phyloP scores from a whole-genome alignment of 2,888 invertebrate genomes.

The Ischnura elegans region DNA sequence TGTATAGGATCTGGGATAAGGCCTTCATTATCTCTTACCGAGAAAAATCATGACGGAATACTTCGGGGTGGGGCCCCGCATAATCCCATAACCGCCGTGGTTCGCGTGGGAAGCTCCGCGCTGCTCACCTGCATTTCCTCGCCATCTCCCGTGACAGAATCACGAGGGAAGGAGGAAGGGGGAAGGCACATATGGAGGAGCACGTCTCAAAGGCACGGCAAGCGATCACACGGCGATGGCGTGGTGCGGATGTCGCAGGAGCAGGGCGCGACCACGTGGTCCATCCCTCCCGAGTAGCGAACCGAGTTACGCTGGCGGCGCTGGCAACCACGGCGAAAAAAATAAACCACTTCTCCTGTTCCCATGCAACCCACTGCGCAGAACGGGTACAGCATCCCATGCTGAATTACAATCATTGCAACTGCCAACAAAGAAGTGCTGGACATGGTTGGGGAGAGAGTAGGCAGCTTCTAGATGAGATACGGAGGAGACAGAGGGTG shows the following conservation, averaged over 20 bases:
- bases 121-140: neutral
- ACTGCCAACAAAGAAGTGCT: no score
- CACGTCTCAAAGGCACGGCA: slow-evolving; percentile 17
- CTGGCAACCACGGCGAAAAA: neutral
- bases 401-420: no score
- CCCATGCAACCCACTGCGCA: neutral
- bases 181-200: neutral
- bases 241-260: neutral
- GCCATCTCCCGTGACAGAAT: neutral
- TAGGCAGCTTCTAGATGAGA: no score
- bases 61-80: neutral
- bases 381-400: neutral
- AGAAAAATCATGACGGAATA: neutral
- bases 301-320: neutral
- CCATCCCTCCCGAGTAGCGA: neutral
- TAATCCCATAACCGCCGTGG: neutral
- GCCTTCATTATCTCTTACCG: no score
- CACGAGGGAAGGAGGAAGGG: neutral
- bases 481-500: no score
- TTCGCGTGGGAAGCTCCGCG: neutral
- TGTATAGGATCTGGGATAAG: no score
- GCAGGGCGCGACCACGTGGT: neutral
- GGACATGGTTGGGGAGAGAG: no score
- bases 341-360: neutral
- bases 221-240: neutral